Base-by-base conservation (phyloP, 2,888 invertebrate genomes). In the Brachynemurus nebulosus region DNA sequence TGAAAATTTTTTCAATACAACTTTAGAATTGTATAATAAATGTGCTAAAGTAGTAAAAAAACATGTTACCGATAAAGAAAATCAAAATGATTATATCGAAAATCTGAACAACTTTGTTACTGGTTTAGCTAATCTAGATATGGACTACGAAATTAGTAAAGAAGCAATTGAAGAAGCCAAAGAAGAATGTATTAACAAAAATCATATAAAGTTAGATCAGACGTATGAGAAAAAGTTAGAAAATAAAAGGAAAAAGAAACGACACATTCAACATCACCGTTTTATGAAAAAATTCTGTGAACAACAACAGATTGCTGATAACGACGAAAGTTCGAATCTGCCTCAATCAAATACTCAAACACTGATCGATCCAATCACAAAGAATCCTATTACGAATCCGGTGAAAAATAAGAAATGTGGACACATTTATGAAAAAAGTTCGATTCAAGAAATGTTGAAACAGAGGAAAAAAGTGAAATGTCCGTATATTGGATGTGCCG, bases 351-450 rank as follows among this genome's bases (percentile, higher is more conserved):
- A 51, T 45, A 52, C 52, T 8, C 59, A 59, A 44, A 55, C 56
- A 12, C 60, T 59, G 1, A 43, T 59, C 3, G 60, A 60, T 50
- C 60, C 60, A 2, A 57, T 60, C 20, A 55, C 54, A 16, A 59
- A 59, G 52, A 47, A 23, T 2, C 46, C 54, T 9, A 57, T 60
- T 25, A 49, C 43, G 41, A 53, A 55, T 27, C 57, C 59, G 6
- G 53, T 55, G 37, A 52, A 52, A 34, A 59, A 55, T 44, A 53
- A 42, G 25, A 51, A 42, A 19, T 60, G 60, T 47, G 57, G 57
- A n/a, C 60, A 60, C 48, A 49, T 57, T 6, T 60, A 59, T 50
- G 57, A 60, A 42, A 45, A 53, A 18, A 46, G 53, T 4, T 54
- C 54, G 8, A 59, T 60, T 45, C 41, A 51, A 11, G 49, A 51